phyloP scores from a whole-genome alignment of 2,113 vertebrate species.

The Muscicapa adusta region DNA sequence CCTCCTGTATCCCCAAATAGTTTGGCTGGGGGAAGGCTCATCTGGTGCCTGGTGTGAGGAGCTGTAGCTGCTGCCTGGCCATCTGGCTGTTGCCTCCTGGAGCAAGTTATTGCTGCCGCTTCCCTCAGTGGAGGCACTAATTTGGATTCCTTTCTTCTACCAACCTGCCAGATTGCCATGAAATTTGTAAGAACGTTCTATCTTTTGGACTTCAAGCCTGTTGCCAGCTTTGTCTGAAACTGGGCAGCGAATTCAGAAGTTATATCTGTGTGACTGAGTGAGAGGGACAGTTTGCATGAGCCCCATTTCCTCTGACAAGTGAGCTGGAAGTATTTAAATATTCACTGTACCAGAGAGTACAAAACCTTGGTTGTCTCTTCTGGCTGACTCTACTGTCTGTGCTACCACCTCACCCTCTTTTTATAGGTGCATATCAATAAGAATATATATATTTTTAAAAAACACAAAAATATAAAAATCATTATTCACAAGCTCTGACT shows the following conservation, averaged over 20 bases:
- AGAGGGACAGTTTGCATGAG: not conserved
- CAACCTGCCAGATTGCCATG: slow-evolving; percentile 14
- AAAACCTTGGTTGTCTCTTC: not conserved
- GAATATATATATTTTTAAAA: not conserved
- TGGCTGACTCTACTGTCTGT: not conserved
- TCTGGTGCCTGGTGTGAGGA: slow-evolving; percentile 47
- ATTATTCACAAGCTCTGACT: not conserved
- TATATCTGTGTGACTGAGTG: not conserved
- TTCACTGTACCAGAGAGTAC: not conserved
- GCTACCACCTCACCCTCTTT: not conserved
- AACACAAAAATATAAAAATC: not conserved
- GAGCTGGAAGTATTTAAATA: not conserved
- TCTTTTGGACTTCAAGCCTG: not conserved
- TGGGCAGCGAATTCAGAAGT: not conserved
- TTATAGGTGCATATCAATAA: not conserved
- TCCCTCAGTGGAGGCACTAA: not conserved
- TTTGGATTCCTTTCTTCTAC: slow-evolving; percentile 32
- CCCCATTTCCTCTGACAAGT: not conserved
- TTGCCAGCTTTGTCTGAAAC: not conserved
- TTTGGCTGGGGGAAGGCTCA: not conserved
- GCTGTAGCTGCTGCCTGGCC: slow-evolving; percentile 27
- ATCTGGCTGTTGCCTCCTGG: slow-evolving; percentile 54
- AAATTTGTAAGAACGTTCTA: not conserved
- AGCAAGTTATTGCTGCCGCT: slow-evolving; percentile 31
- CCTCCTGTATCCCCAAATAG: slow-evolving; percentile 32